Base-by-base conservation (phyloP, 2,888 invertebrate species). In the Tiphia femorata region DNA sequence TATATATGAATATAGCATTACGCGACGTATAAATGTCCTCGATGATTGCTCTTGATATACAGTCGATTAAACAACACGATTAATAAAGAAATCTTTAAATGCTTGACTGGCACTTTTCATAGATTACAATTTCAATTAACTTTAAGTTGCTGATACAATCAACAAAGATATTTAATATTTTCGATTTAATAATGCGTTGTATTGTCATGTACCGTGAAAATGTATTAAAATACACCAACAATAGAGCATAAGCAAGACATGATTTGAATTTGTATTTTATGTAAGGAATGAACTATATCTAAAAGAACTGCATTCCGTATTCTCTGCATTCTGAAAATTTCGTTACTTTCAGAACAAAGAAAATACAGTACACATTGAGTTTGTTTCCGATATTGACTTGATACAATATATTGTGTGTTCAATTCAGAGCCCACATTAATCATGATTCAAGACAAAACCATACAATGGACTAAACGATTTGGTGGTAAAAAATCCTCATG, bases 171-270 rank as follows among this genome's bases (percentile, higher is more conserved):
- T 6, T 8, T 25, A 25, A 25, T 25, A 8, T 25, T 25, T 25
- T 25, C 8, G 25, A 25, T 17, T n/a, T n/a, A n/a, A n/a, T n/a
- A n/a, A n/a, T n/a, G n/a, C n/a, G n/a, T n/a, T n/a, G n/a, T n/a
- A n/a, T n/a, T n/a, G n/a, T n/a, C n/a, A n/a, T n/a, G n/a, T n/a
- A n/a, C n/a, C n/a, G n/a, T 23, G 37, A 49, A 48, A 48, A 46
- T 58, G 41, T 53, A 51, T 49, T 56, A 53, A 47, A 58, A 40
- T 49, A 67, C n/a, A 53, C 14, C 52, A 58, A 53, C 43, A 33
- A 52, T 19, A 43, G 41, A 60, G 33, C 27, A 8, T 30, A 23
- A 16, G 12, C 16, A 33, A 37, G 14, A 12, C 23, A 47, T 23
- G n/a, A 16, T 17, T 16, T 38, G 19, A 19, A 20, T 38, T 20